Evolutionary conservation across 2,113 vertebrate species (phyloP).

Genomic region (Catagonus wagneri): DNA sequence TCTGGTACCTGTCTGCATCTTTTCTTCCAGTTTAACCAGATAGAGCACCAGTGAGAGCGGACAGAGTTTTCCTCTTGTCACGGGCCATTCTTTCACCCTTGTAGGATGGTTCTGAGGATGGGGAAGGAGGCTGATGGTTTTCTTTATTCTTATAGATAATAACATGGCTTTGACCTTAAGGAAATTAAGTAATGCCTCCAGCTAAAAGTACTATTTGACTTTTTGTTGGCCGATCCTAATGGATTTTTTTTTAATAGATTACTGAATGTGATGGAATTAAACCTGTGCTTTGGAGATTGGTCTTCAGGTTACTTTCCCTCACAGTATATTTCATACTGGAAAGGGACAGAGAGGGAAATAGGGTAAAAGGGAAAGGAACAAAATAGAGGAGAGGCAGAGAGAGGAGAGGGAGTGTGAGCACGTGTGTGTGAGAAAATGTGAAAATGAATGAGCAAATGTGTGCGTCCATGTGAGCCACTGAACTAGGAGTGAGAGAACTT

Average conservation of each 20-base stretch:
- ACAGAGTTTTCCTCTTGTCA: neutral
- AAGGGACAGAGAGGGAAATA: neutral
- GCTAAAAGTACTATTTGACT: neutral
- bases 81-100: neutral
- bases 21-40: neutral
- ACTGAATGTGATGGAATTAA: slow-evolving; percentile 20
- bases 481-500: neutral
- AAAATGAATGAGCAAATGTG: neutral
- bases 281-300: slow-evolving; percentile 36
- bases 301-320: slow-evolving; percentile 8
- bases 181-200: neutral
- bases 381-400: neutral
- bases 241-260: neutral
- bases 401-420: no score
- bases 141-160: slow-evolving; percentile 9
- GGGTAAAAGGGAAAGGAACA: neutral
- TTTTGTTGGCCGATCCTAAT: slow-evolving; percentile 27
- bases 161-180: neutral
- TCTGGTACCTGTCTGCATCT: neutral
- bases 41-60: neutral
- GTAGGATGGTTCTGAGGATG: neutral
- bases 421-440: neutral
- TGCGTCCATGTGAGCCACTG: neutral
- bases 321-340: neutral
- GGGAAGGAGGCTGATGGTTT: neutral